These are phyloP conservation scores for Drosophila yakuba DNA, from an alignment of 1,140 invertebrate genomes.

Conservation along the genomic window DNA sequence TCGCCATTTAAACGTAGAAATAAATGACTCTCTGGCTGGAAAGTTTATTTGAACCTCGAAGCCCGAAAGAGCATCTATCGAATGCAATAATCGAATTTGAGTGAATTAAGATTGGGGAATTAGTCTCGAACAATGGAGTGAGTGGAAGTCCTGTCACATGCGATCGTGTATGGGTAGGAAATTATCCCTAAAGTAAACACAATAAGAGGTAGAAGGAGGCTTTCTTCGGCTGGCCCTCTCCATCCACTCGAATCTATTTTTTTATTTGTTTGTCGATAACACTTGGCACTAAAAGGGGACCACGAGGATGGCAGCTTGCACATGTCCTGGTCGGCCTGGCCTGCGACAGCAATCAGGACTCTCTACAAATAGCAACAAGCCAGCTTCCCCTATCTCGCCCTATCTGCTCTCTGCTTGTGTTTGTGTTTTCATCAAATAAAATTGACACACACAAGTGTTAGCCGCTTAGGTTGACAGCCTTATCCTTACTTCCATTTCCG, in stretches of 20 bases:
- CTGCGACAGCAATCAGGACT: conserved; percentile 76
- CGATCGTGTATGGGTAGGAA: conserved; percentile 55
- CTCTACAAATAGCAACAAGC: conserved; percentile 82
- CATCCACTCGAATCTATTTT: conserved; percentile 55
- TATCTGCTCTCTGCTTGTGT: conserved; percentile 59
- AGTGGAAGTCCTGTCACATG: conserved; percentile 37
- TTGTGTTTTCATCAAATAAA: conserved; percentile 83
- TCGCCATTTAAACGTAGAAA: conserved; percentile 74
- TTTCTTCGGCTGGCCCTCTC: conserved; percentile 15
- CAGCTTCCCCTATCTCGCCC: conserved; percentile 27
- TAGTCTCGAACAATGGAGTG: conserved; percentile 73
- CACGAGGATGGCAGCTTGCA: conserved; percentile 38
- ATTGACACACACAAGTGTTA: conserved; percentile 83
- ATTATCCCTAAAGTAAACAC: conserved; percentile 79
- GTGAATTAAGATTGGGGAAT: conserved; percentile 84
- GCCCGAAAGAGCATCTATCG: conserved; percentile 60
- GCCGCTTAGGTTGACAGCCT: conserved; percentile 77
- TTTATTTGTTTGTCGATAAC: conserved; percentile 84
- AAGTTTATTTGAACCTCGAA: conserved; percentile 81
- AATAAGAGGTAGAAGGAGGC: conserved; percentile 4
- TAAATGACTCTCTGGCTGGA: conserved; percentile 79
- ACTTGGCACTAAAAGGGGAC: conserved; percentile 81
- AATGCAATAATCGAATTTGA: conserved; percentile 81
- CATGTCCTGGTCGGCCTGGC: conserved; percentile 36
- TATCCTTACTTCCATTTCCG: conserved; percentile 30